These are phyloP conservation scores for Catagonus wagneri DNA, from an alignment of 2,113 vertebrate species.

Conservation along the genomic window DNA sequence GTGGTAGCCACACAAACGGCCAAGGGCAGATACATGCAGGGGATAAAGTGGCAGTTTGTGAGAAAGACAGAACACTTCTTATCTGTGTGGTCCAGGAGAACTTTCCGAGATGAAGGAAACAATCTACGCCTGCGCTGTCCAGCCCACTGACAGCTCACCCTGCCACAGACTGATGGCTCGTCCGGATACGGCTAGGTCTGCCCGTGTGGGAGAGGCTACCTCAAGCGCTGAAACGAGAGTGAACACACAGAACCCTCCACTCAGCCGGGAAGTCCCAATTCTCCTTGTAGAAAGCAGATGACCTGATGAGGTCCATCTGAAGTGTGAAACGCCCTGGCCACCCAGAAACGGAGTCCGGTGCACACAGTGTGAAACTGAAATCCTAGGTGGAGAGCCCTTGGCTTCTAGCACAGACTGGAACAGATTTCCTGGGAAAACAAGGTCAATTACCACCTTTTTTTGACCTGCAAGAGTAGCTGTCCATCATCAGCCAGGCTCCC, in stretches of 20 bases:
- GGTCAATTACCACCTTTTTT: slow-evolving; percentile 66
- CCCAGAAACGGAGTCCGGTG: slow-evolving; percentile 49
- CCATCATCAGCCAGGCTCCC: slow-evolving; percentile 9
- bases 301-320: slow-evolving; percentile 47
- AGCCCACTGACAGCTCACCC: neutral
- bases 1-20: neutral
- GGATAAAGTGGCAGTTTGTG: neutral
- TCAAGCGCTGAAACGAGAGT: neutral
- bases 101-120: neutral
- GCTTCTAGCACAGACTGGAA: slow-evolving; percentile 14
- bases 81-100: neutral
- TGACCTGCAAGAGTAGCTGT: slow-evolving; percentile 41
- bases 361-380: slow-evolving; percentile 56
- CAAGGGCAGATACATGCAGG: neutral
- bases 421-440: slow-evolving; percentile 51
- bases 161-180: neutral
- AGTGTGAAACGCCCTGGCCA: slow-evolving; percentile 69
- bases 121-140: neutral
- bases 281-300: slow-evolving; percentile 42
- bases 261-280: slow-evolving; percentile 53
- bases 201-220: neutral
- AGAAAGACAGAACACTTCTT: neutral
- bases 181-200: neutral
- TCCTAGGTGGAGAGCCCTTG: neutral
- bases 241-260: slow-evolving; percentile 31